These are phyloP conservation scores for Anagyrus pseudococci DNA, from an alignment of 2,888 invertebrate species.

Conservation along the genomic window DNA sequence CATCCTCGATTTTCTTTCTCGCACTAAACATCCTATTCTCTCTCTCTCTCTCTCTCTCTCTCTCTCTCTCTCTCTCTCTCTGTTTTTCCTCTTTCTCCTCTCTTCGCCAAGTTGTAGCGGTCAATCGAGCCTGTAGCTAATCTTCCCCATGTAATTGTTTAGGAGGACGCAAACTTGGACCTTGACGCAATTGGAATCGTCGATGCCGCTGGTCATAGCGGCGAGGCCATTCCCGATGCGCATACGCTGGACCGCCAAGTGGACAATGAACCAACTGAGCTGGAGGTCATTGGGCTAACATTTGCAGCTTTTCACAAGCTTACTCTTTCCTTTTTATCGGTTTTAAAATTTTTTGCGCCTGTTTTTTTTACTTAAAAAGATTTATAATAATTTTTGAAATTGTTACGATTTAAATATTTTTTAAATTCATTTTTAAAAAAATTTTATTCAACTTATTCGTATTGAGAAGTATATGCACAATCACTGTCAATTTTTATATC, in stretches of 20 bases:
- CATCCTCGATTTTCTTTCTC: background rate
- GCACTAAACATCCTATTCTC: background rate
- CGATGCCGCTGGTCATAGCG: conserved; percentile 30
- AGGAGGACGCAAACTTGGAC: conserved; percentile 33
- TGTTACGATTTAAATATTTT: no score
- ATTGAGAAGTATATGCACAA: no score
- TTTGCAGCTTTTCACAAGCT: background rate
- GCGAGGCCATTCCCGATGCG: conserved; percentile 12
- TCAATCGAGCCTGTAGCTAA: background rate
- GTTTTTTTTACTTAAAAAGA: no score
- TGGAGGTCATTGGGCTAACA: conserved; percentile 28
- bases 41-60: background rate
- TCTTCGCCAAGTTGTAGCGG: background rate
- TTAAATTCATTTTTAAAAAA: no score
- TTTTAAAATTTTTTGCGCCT: background rate
- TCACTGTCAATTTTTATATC: no score
- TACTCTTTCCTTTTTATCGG: background rate
- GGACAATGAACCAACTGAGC: conserved; percentile 22
- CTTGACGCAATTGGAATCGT: conserved; percentile 34
- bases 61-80: background rate
- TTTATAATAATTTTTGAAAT: no score
- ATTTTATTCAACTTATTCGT: no score
- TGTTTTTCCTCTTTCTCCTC: background rate
- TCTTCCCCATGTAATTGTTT: background rate
- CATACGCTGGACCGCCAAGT: background rate